Conservation (phyloP, 2,888 invertebrate genomes). For the Synergus laeviventris region DNA sequence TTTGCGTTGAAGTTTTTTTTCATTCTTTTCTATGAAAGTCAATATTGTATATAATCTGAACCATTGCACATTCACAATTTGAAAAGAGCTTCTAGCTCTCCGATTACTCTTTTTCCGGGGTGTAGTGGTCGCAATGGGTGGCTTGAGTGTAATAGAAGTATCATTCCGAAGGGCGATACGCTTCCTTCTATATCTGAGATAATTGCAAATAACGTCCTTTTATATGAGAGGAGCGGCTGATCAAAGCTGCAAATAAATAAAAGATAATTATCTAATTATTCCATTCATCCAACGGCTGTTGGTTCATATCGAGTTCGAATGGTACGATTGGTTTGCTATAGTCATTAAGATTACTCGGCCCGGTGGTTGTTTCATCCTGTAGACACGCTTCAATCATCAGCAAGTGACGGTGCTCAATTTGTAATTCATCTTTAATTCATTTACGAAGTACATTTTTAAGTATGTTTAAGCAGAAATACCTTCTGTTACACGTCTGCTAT, state of each 20-base stretch:
- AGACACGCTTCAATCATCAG: background rate
- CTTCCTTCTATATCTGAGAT: slow-evolving; percentile 65
- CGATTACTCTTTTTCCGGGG: slow-evolving; percentile 57
- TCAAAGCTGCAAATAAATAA: slow-evolving; percentile 72
- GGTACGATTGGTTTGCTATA: slow-evolving; percentile 10
- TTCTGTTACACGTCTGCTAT: background rate
- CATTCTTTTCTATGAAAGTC: background rate
- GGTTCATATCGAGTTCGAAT: background rate
- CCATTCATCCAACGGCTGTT: slow-evolving; percentile 63
- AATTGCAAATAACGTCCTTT: slow-evolving; percentile 73
- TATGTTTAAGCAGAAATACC: background rate
- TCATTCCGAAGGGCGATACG: slow-evolving; percentile 69
- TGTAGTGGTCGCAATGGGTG: slow-evolving; percentile 69
- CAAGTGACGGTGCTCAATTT: slow-evolving; percentile 1
- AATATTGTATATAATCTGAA: background rate
- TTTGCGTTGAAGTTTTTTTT: background rate
- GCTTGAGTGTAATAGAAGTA: slow-evolving; percentile 75
- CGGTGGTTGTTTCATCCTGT: background rate
- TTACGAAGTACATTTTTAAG: background rate
- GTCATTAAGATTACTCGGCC: background rate
- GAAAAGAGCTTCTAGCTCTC: slow-evolving; percentile 47
- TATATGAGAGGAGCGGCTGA: slow-evolving; percentile 63
- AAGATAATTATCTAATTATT: slow-evolving; percentile 73
- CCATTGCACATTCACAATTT: background rate
- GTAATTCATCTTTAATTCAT: slow-evolving; percentile 4